A percentile compares a stretch with the other conserved stretches of the same genome.
Conservation (phyloP, 1,140 invertebrate genomes). For the Apis cerana region DNA sequence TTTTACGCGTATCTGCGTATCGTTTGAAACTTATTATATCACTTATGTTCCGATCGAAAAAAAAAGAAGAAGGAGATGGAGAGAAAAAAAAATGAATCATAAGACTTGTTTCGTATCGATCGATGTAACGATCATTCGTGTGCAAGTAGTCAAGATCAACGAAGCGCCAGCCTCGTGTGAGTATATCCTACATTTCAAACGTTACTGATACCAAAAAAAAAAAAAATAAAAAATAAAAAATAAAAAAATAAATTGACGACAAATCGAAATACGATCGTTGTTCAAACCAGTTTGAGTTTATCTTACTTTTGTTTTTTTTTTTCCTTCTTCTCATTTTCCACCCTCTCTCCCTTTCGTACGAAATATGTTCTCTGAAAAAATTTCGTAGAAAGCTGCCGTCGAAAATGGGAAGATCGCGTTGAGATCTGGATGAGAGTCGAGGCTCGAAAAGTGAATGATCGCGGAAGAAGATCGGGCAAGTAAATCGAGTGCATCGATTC, state of each 20-base stretch:
- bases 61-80: not conserved
- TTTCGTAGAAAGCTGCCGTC: no score
- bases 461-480: not conserved
- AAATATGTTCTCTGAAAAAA: no score
- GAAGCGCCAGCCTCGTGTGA: slow-evolving; percentile 58
- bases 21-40: slow-evolving; percentile 6
- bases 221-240: slow-evolving; percentile 3
- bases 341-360: no score
- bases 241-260: slow-evolving; percentile 57
- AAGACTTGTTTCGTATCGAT: slow-evolving; percentile 40
- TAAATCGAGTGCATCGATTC: slow-evolving; percentile 38
- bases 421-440: not conserved
- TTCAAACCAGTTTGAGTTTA: slow-evolving; percentile 9
- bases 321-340: not conserved
- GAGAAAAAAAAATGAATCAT: not conserved
- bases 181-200: slow-evolving; percentile 63
- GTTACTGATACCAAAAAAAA: slow-evolving; percentile 55
- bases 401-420: not conserved
- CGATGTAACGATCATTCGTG: slow-evolving; percentile 43
- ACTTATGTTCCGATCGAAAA: slow-evolving; percentile 18
- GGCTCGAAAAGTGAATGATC: not conserved
- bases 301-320: slow-evolving; percentile 7
- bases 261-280: slow-evolving; percentile 50
- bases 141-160: slow-evolving; percentile 54
- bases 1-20: slow-evolving; percentile 22